Evolutionary conservation across 2,113 vertebrate species (phyloP).

Genomic region (Chloropsis hardwickii): DNA sequence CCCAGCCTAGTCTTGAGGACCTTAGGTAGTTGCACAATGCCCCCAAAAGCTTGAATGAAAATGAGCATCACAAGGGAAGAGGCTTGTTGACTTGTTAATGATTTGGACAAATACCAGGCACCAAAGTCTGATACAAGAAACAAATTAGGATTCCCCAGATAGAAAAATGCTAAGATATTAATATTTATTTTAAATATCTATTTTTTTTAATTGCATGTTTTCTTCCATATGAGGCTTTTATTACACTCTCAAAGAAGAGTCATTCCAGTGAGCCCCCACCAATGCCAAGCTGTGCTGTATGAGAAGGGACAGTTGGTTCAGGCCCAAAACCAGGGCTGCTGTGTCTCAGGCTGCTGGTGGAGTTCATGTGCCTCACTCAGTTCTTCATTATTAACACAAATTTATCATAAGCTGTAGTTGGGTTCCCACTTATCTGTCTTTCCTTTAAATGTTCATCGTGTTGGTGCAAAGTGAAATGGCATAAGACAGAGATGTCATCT

Average conservation of each 20-base stretch:
- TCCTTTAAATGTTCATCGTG: not conserved
- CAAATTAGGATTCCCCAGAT: not conserved
- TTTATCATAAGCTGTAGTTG: not conserved
- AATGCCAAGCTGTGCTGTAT: not conserved
- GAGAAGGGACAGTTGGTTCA: not conserved
- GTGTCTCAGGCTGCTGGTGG: not conserved
- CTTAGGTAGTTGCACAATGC: not conserved
- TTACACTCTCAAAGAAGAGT: not conserved
- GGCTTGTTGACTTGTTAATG: not conserved
- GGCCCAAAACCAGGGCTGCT: not conserved
- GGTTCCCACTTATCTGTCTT: not conserved
- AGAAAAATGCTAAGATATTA: not conserved
- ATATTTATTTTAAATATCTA: not conserved
- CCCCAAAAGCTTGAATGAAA: not conserved
- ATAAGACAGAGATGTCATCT: not conserved
- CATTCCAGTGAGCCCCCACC: not conserved
- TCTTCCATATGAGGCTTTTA: not conserved
- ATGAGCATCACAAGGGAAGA: not conserved
- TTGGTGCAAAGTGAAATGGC: not conserved
- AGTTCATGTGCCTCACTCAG: not conserved
- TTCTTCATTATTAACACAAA: not conserved
- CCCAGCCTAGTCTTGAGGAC: not conserved
- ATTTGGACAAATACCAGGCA: not conserved
- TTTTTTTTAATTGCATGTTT: not conserved
- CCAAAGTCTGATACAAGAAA: not conserved